Evolutionary conservation across 2,888 invertebrate genomes (phyloP).

Genomic region (Dolichopus griseipennis): DNA sequence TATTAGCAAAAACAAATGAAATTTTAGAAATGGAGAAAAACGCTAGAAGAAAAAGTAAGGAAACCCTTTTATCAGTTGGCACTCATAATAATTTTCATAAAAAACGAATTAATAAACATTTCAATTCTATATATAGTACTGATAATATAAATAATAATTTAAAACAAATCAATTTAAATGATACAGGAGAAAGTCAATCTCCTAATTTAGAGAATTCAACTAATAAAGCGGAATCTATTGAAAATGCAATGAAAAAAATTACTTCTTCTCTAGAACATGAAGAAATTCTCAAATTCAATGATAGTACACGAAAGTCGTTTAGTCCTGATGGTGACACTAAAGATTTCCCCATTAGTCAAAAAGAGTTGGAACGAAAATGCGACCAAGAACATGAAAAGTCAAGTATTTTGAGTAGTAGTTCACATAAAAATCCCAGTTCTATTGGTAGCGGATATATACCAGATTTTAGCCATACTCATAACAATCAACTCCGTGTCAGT

Average conservation of each 20-base stretch:
- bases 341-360: conserved; percentile 20
- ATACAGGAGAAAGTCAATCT: background rate
- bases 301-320: conserved; percentile 10
- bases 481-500: conserved; percentile 7
- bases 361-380: conserved; percentile 19
- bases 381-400: conserved; percentile 21
- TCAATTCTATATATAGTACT: conserved; percentile 12
- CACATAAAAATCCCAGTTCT: conserved; percentile 19
- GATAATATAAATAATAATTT: conserved; percentile 16
- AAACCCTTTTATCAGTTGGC: conserved; percentile 35
- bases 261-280: conserved; percentile 17
- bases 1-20: conserved; percentile 36
- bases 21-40: conserved; percentile 37
- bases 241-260: conserved; percentile 24
- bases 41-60: conserved; percentile 23
- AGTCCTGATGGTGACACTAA: conserved; percentile 12
- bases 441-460: conserved; percentile 19
- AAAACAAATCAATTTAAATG: conserved; percentile 7
- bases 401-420: conserved; percentile 21
- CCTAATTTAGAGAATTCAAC: background rate
- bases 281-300: conserved; percentile 2
- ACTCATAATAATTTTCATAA: conserved; percentile 42
- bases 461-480: conserved; percentile 10
- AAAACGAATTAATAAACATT: conserved; percentile 39
- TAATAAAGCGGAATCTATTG: conserved; percentile 18